These are phyloP conservation scores for Cassiopea xamachana DNA, from an alignment of 30 jellyfish, hydroid and myxozoan species.

Conservation along the genomic window DNA sequence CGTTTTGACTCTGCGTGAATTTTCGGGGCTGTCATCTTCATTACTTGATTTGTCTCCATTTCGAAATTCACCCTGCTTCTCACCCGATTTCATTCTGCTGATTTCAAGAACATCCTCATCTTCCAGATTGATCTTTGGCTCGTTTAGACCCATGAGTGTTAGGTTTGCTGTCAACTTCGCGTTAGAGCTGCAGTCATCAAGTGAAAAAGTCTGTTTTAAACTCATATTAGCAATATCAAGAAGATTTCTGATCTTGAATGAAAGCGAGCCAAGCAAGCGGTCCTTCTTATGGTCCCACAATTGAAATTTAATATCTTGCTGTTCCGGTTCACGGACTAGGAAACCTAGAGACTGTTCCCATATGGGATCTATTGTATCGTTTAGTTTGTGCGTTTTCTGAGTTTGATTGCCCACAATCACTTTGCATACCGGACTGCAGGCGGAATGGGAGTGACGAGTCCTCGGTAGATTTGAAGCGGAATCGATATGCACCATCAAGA, in stretches of 20 bases:
- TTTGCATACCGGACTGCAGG: slow-evolving; percentile 76
- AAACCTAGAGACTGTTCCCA: slow-evolving; percentile 81
- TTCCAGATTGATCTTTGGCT: slow-evolving; percentile 24
- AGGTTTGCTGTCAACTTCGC: slow-evolving; percentile 47
- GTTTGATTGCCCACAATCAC: slow-evolving; percentile 67
- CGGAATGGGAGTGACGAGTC: slow-evolving; percentile 52
- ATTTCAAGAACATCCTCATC: slow-evolving; percentile 42
- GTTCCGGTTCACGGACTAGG: slow-evolving; percentile 80
- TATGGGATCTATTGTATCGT: slow-evolving; percentile 74
- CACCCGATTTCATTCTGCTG: background rate
- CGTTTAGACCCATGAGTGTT: slow-evolving; percentile 61
- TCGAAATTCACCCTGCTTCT: background rate
- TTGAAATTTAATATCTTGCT: slow-evolving; percentile 70
- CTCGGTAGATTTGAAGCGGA: slow-evolving; percentile 83
- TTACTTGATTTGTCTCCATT: slow-evolving; percentile 16
- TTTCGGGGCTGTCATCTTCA: slow-evolving; percentile 20
- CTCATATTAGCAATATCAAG: slow-evolving; percentile 68
- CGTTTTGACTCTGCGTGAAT: slow-evolving; percentile 1
- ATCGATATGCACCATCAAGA: slow-evolving; percentile 63
- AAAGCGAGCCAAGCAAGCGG: slow-evolving; percentile 81
- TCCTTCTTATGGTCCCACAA: slow-evolving; percentile 84
- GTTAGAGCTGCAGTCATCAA: slow-evolving; percentile 73
- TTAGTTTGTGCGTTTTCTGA: slow-evolving; percentile 57
- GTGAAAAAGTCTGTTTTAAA: slow-evolving; percentile 68
- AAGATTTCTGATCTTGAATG: slow-evolving; percentile 55